Conservation (phyloP, 2,113 vertebrate genomes). For the Phaetusa simplex region DNA sequence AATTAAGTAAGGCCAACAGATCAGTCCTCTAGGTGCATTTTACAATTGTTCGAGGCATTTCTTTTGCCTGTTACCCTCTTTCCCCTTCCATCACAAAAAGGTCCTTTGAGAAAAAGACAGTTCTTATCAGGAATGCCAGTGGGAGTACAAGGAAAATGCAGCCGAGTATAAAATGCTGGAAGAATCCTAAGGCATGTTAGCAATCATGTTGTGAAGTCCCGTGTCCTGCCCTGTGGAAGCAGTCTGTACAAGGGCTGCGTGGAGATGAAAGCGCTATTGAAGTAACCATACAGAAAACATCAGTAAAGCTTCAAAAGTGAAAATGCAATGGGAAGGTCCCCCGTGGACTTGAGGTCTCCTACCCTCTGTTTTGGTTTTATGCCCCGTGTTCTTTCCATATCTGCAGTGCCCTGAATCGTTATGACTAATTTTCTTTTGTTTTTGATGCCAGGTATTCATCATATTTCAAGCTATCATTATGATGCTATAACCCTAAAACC, state of each 20-base stretch:
- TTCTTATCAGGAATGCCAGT: not conserved
- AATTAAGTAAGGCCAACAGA: not conserved
- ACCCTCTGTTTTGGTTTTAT: not conserved
- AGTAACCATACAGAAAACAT: not conserved
- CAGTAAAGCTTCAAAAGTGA: not conserved
- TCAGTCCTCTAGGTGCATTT: not conserved
- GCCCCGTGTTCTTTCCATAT: not conserved
- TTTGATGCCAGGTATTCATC: not conserved
- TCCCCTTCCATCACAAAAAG: not conserved
- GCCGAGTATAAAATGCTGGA: not conserved
- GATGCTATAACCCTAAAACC: not conserved
- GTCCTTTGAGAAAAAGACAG: not conserved
- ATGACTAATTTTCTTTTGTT: not conserved
- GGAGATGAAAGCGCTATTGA: not conserved
- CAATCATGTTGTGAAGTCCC: not conserved
- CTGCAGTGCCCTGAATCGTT: not conserved
- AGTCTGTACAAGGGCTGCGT: not conserved
- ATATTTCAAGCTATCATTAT: not conserved
- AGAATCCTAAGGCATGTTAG: not conserved
- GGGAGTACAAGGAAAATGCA: not conserved
- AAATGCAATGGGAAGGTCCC: not conserved
- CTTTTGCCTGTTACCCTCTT: not conserved
- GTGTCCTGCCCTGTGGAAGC: not conserved
- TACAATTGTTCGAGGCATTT: not conserved
- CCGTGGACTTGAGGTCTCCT: not conserved